These are phyloP conservation scores for Apostichopus japonicus DNA, from an alignment of 35 echinoderm and acorn worm genomes.

Conservation along the genomic window DNA sequence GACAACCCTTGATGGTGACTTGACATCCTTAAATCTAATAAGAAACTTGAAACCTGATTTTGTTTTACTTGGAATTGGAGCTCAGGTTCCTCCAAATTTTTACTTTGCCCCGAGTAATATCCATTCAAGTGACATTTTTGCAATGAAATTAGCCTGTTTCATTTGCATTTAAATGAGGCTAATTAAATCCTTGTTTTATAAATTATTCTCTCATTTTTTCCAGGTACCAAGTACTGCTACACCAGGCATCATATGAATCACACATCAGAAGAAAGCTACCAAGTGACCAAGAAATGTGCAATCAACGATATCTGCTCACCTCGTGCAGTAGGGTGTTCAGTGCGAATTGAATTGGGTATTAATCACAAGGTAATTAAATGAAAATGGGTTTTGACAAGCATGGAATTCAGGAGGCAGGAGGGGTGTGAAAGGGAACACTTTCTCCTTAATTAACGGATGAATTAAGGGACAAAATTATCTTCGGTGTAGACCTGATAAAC, in stretches of 20 bases:
- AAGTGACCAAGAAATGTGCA: constrained; percentile 91
- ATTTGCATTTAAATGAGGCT: constrained; percentile 6
- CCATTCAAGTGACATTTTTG: background rate
- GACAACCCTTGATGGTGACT: background rate
- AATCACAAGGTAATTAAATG: background rate
- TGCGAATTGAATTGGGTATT: background rate
- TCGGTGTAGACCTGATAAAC: too few relatives aligned
- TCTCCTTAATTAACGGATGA: too few relatives aligned
- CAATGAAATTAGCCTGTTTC: constrained; percentile 47
- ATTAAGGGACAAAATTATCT: too few relatives aligned
- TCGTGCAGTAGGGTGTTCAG: constrained; percentile 67
- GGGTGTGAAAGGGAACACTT: too few relatives aligned
- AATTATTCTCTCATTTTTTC: constrained; percentile 3
- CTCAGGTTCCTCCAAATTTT: background rate
- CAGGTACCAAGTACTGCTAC: constrained; percentile 92
- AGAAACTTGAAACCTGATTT: background rate
- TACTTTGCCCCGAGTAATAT: background rate
- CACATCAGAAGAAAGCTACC: constrained; percentile 60
- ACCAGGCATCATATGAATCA: constrained; percentile 81
- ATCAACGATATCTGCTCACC: constrained; percentile 69
- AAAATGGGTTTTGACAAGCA: too few relatives aligned
- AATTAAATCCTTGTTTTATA: constrained; percentile 26
- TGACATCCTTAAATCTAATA: background rate
- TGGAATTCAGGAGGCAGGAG: too few relatives aligned
- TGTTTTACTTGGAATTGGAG: background rate